phyloP scores from a whole-genome alignment of 2,113 vertebrate genomes.

The Crocuta crocuta region DNA sequence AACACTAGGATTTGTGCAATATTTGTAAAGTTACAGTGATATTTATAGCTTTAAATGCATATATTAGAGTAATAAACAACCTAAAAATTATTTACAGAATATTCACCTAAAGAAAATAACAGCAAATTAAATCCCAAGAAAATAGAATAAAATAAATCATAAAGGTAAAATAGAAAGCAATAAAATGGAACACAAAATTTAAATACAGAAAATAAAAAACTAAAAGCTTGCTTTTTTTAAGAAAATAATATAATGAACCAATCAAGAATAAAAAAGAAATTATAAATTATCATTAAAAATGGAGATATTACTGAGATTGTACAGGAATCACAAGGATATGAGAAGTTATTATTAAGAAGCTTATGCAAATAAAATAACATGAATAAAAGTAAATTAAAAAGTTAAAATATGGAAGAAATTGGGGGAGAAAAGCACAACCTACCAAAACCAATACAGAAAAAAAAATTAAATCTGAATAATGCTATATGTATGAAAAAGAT shows the following conservation, averaged over 20 bases:
- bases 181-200: background rate
- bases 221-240: background rate
- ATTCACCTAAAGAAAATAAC: background rate
- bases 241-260: background rate
- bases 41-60: background rate
- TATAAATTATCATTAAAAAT: background rate
- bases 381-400: background rate
- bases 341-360: background rate
- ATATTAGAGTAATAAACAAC: background rate
- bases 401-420: background rate
- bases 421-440: background rate
- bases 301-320: background rate
- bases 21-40: background rate
- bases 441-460: background rate
- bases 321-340: background rate
- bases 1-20: background rate
- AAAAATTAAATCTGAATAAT: background rate
- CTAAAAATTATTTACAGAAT: constrained; percentile 20
- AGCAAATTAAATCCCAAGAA: background rate
- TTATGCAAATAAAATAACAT: background rate
- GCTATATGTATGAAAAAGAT: background rate
- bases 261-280: background rate
- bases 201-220: background rate
- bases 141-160: background rate
- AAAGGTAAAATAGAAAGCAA: background rate